A percentile compares a stretch with the other conserved stretches of the same genome.
Conservation (phyloP, 2,797 vertebrate species). For the Trachurus trachurus region DNA sequence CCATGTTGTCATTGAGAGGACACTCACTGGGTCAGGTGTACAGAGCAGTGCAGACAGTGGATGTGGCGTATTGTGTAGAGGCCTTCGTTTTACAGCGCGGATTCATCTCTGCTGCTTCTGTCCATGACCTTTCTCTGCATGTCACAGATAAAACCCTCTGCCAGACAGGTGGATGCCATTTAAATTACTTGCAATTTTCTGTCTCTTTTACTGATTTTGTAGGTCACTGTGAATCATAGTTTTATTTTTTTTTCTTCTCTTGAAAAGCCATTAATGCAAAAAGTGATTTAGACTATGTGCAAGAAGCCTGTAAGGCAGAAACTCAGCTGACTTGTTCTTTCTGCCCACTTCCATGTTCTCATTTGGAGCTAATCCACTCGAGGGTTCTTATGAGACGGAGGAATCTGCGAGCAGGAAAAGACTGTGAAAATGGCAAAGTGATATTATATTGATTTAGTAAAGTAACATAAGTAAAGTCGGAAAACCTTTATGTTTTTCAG, state of each 20-base stretch:
- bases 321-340: slow-evolving; percentile 60
- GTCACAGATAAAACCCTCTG: slow-evolving; percentile 5
- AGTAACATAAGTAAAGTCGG: slow-evolving; percentile 52
- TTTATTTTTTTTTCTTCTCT: slow-evolving; percentile 38
- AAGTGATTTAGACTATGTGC: slow-evolving; percentile 54
- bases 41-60: slow-evolving; percentile 41
- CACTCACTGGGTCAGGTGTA: slow-evolving; percentile 66
- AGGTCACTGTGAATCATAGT: slow-evolving; percentile 28
- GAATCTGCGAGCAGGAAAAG: slow-evolving; percentile 35
- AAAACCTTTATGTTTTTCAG: slow-evolving; percentile 43
- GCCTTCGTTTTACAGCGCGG: slow-evolving; percentile 25
- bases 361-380: slow-evolving; percentile 64
- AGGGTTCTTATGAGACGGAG: slow-evolving; percentile 59
- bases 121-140: slow-evolving; percentile 6
- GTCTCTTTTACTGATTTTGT: slow-evolving; percentile 47
- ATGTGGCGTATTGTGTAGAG: slow-evolving; percentile 5
- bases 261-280: slow-evolving; percentile 52
- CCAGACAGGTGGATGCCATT: slow-evolving; percentile 27
- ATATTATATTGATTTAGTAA: slow-evolving; percentile 68
- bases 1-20: slow-evolving; percentile 83
- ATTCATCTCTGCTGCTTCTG: slow-evolving; percentile 21
- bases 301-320: slow-evolving; percentile 59
- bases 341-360: slow-evolving; percentile 63
- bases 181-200: slow-evolving; percentile 41
- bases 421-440: slow-evolving; percentile 51